phyloP scores from a whole-genome alignment of 2,888 invertebrate species.

The Sphaeridia pumilis region DNA sequence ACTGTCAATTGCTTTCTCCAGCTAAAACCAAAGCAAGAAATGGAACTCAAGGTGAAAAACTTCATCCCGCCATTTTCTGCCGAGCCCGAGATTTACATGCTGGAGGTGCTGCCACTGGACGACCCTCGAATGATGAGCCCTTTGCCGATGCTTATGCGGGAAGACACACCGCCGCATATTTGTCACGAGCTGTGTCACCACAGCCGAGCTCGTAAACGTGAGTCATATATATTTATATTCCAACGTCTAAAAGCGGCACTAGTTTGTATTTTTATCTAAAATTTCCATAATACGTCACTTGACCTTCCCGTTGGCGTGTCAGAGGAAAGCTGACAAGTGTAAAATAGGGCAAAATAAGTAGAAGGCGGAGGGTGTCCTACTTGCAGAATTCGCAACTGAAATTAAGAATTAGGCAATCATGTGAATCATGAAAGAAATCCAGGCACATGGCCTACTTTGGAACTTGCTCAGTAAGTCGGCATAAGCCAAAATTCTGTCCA shows the following conservation, averaged over 20 bases:
- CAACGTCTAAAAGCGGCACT: no score
- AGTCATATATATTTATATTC: constrained; percentile 19
- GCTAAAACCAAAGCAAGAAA: constrained; percentile 44
- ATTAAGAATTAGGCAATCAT: no score
- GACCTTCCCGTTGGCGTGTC: no score
- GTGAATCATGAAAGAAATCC: no score
- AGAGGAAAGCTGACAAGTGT: no score
- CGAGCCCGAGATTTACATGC: constrained; percentile 39
- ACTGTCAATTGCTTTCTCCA: constrained; percentile 27
- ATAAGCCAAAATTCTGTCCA: no score
- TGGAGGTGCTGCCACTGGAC: constrained; percentile 37
- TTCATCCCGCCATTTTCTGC: constrained; percentile 43
- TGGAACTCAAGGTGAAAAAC: constrained; percentile 43
- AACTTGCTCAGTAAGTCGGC: no score
- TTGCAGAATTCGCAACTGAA: no score
- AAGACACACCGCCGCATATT: constrained; percentile 36
- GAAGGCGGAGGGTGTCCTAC: no score
- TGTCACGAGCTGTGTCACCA: constrained; percentile 36
- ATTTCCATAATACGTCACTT: neutral
- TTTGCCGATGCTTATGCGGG: constrained; percentile 33
- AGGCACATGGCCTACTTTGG: no score
- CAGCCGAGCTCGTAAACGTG: constrained; percentile 35
- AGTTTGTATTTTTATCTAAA: neutral
- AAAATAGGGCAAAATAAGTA: no score
- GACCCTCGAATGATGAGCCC: constrained; percentile 35